A percentile compares a stretch with the other conserved stretches of the same genome.
Evolutionary conservation across 2,113 vertebrate genomes (phyloP).

Genomic region (Heliornis fulica): DNA sequence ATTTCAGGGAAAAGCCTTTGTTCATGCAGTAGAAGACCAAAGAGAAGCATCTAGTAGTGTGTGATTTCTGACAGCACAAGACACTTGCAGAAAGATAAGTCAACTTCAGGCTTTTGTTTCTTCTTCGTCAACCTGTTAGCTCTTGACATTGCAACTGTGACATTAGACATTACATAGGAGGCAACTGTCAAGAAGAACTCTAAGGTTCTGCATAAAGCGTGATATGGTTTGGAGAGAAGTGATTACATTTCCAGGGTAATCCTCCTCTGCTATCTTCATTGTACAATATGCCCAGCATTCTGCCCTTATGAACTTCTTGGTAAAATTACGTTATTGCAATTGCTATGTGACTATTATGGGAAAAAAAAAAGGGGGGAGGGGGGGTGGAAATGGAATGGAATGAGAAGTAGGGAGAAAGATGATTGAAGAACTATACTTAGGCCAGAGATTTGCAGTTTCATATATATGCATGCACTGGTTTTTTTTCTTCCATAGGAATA

Average conservation of each 20-base stretch:
- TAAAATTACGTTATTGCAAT: not conserved
- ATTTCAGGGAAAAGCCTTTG: not conserved
- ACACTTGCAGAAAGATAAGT: not conserved
- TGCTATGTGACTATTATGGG: not conserved
- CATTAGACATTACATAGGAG: too few species aligned
- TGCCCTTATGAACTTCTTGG: not conserved
- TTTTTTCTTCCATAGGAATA: not conserved
- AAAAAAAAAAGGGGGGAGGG: too few species aligned
- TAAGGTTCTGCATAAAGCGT: not conserved
- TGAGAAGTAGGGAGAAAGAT: not conserved
- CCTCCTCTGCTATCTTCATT: not conserved
- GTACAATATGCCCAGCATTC: not conserved
- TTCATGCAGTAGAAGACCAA: not conserved
- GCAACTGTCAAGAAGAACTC: not conserved
- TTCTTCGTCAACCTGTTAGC: not conserved
- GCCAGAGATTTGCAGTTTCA: not conserved
- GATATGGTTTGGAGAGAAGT: not conserved
- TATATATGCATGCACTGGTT: fast-evolving
- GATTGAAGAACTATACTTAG: not conserved
- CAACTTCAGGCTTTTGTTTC: not conserved
- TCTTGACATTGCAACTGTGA: too few species aligned
- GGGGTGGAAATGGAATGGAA: too few species aligned
- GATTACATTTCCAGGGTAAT: not conserved
- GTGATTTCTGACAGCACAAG: not conserved
- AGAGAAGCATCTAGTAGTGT: not conserved